phyloP scores from a whole-genome alignment of 2,113 vertebrate species.

The Ascaphus truei region DNA sequence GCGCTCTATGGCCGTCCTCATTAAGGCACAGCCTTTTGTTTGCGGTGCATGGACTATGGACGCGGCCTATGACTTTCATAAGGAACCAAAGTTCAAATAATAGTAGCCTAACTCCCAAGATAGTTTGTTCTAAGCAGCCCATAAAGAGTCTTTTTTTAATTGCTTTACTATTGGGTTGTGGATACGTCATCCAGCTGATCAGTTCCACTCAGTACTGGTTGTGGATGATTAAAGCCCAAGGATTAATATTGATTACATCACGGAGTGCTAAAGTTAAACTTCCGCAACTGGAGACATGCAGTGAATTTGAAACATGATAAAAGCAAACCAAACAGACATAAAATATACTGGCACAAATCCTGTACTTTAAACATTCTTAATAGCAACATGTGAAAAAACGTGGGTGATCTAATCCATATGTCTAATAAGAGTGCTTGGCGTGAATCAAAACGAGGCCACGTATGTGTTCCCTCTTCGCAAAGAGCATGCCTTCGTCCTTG shows the following conservation, averaged over 20 bases:
- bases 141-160: not conserved
- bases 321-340: not conserved
- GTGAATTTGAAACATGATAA: slow-evolving; percentile 13
- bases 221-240: not conserved
- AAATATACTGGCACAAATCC: not conserved
- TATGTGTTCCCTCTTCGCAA: not conserved
- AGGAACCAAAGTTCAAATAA: not conserved
- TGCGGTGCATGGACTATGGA: too few relatives aligned
- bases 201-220: not conserved
- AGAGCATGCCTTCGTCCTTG: not conserved
- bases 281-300: not conserved
- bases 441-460: not conserved
- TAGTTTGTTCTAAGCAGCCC: not conserved
- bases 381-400: slow-evolving; percentile 4
- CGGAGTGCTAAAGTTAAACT: not conserved
- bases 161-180: not conserved
- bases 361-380: not conserved
- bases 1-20: too few relatives aligned
- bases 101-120: not conserved
- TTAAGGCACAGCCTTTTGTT: too few relatives aligned
- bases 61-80: too few relatives aligned
- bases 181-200: not conserved
- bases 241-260: not conserved
- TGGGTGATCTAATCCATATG: not conserved
- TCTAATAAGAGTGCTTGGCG: not conserved